Base-by-base conservation (phyloP, 2,888 invertebrate genomes). In the Agrypnus murinus region DNA sequence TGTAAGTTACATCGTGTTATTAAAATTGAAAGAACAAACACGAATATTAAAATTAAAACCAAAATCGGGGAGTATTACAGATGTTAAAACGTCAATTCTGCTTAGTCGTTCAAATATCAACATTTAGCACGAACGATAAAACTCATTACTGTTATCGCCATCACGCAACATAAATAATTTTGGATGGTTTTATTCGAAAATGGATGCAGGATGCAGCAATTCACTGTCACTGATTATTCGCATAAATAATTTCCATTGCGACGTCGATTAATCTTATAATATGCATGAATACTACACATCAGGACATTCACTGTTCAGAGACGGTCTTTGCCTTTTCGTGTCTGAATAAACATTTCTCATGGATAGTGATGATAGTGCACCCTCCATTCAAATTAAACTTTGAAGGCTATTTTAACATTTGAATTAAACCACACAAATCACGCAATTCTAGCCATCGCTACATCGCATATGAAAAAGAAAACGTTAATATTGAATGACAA, bases 111-210 rank as follows among this genome's bases (percentile, higher is more conserved):
- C 66, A 72, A 75, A 73, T 69, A 74, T 76, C 74, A 75, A 70
- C 75, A 72, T 75, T 76, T 69, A 74, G 71, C 75, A 73, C 75
- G 72, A 74, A 75, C 77, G 75, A 79, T 79, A 76, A 79, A 78
- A 79, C 78, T 79, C 80, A 79, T 79, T 79, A 81, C 79, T 70
- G 76, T 79, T 80, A 79, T 79, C 78, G 74, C 73, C 77, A 77
- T 80, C 78, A 79, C 79, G 80, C 79, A 81, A 80, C 81, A 81
- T 81, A 81, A 81, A 81, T 81, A 80, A 81, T 81, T 25, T 78
- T 77, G 77, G 79, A 81, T 78, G 78, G 80, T 79, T 81, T 81
- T 80, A 81, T 79, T 78, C 74, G 80, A 76, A 78, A 79, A 78
- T 77, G 74, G 74, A 75, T 75, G 76, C 77, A 74, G 80, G 80